A percentile compares a stretch with the other conserved stretches of the same genome.
Conservation (phyloP, 2,113 vertebrate species). For the Larimichthys crocea region DNA sequence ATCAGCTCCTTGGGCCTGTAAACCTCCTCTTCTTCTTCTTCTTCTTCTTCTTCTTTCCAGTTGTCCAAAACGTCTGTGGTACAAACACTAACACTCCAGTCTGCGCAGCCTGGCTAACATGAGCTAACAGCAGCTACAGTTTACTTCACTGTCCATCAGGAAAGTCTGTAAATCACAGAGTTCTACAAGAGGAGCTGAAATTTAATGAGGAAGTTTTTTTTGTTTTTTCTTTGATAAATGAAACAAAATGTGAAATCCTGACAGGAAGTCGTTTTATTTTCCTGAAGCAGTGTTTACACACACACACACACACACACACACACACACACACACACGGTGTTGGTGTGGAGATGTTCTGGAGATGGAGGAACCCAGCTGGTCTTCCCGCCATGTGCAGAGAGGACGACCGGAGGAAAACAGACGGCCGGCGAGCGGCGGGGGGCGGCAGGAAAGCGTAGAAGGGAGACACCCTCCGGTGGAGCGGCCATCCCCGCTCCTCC, state of each 20-base stretch:
- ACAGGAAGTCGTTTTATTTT: background rate
- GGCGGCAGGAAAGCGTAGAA: background rate
- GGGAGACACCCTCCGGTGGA: slow-evolving; percentile 50
- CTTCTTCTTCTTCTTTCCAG: no score
- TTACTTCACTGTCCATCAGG: no score
- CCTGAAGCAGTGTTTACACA: background rate
- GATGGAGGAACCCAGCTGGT: slow-evolving; percentile 40
- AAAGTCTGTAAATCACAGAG: no score
- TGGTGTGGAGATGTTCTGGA: background rate
- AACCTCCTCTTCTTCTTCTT: no score
- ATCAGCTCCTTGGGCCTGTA: no score
- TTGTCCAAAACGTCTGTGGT: no score
- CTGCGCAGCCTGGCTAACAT: no score
- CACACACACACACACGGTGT: slow-evolving; percentile 1
- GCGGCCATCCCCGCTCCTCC: slow-evolving; percentile 30
- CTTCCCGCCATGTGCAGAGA: slow-evolving; percentile 12
- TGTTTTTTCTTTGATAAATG: background rate
- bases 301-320: slow-evolving; percentile 13
- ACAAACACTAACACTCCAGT: no score
- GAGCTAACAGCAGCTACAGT: no score
- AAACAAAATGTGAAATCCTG: background rate
- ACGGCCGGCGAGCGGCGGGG: slow-evolving; percentile 29
- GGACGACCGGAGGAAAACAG: slow-evolving; percentile 49
- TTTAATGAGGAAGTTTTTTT: background rate
- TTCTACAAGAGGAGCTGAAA: background rate